Evolutionary conservation across 2,888 invertebrate genomes (phyloP).

Genomic region (Oscheius sp.): DNA sequence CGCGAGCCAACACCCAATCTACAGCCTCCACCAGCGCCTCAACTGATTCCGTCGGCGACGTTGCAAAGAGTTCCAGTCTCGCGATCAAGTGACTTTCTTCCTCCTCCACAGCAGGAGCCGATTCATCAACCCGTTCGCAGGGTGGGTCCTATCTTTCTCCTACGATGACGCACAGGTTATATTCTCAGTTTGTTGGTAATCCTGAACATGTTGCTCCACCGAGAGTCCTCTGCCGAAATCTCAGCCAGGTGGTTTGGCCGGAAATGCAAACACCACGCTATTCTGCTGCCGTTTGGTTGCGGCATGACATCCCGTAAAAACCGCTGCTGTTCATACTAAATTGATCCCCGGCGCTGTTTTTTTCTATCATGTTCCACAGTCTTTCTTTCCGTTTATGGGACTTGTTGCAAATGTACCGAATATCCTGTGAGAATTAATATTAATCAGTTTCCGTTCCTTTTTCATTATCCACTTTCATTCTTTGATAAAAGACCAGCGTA

Average conservation of each 20-base stretch:
- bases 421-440: no score
- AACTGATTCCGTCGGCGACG: neutral
- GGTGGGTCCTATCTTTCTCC: constrained; percentile 1
- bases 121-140: constrained; percentile 17
- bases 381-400: neutral
- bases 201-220: neutral
- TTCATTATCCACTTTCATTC: no score
- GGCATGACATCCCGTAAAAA: constrained; percentile 7
- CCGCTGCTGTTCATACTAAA: neutral
- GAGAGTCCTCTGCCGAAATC: constrained; percentile 6
- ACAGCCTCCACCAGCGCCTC: constrained; percentile 6
- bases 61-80: neutral
- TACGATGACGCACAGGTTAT: constrained; percentile 3
- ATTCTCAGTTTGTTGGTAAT: constrained; percentile 7
- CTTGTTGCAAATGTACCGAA: neutral
- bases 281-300: constrained; percentile 6
- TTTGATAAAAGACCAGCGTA: no score
- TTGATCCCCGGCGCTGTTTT: neutral
- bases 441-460: no score
- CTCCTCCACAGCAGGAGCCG: constrained; percentile 5
- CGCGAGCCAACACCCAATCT: constrained; percentile 10
- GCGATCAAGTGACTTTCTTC: constrained; percentile 1
- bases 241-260: constrained; percentile 28
- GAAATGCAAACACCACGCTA: constrained; percentile 31
- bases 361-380: neutral